Percentiles rank a stretch among this genome's conserved stretches.
Evolutionary conservation across 2,113 vertebrate genomes (phyloP).

Genomic region (Zingel zingel): DNA sequence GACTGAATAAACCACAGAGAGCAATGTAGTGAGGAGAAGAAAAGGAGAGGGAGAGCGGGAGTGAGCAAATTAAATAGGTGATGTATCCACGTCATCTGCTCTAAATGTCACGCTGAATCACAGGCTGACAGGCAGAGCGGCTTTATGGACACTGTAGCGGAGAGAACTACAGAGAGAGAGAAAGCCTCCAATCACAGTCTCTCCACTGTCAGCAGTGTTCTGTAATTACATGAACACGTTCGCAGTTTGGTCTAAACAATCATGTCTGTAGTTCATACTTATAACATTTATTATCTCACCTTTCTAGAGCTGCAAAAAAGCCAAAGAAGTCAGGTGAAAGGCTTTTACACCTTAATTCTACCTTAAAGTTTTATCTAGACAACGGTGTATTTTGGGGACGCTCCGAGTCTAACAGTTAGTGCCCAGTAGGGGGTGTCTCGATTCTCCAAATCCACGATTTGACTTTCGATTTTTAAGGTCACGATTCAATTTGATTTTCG

Average conservation of each 20-base stretch:
- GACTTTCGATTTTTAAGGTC: too few species aligned
- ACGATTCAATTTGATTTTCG: too few species aligned
- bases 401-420: too few species aligned
- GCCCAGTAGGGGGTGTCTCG: too few species aligned
- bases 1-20: conserved; percentile 23
- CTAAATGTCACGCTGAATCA: conserved; percentile 9
- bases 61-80: conserved; percentile 51
- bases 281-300: neutral
- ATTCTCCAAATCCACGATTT: too few species aligned
- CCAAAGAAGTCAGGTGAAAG: neutral
- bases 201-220: neutral
- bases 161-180: conserved; percentile 7
- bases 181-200: neutral
- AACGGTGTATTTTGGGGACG: neutral
- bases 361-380: neutral
- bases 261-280: neutral
- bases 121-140: conserved; percentile 31
- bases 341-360: neutral
- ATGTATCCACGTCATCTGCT: conserved; percentile 41
- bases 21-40: neutral
- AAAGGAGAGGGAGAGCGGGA: neutral
- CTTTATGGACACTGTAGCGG: conserved; percentile 7
- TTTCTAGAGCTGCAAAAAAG: neutral
- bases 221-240: neutral
- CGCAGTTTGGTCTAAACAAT: neutral